Conservation (phyloP, 2,888 invertebrate genomes). For the Xylota sylvarum region DNA sequence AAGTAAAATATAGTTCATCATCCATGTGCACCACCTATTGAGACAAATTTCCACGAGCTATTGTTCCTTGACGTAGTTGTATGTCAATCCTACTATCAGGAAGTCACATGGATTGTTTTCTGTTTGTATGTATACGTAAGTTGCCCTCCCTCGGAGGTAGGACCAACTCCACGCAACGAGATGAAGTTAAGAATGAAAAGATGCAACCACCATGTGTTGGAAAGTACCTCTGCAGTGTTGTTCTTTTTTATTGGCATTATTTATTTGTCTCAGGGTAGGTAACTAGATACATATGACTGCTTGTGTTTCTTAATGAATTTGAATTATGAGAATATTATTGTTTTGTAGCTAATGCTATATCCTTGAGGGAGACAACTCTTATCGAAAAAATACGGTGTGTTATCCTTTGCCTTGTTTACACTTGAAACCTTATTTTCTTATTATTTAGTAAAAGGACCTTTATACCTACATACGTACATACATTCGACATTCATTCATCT, state of each 20-base stretch:
- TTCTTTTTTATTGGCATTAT: constrained; percentile 28
- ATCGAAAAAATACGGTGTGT: neutral
- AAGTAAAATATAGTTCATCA: neutral
- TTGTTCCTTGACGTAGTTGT: neutral
- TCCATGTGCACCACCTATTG: neutral
- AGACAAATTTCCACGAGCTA: neutral
- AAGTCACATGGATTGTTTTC: constrained; percentile 12
- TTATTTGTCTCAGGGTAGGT: constrained; percentile 30
- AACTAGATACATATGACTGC: neutral
- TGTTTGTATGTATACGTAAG: neutral
- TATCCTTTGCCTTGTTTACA: constrained; percentile 3
- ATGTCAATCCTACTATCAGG: neutral
- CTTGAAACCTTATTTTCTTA: neutral
- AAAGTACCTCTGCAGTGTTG: constrained; percentile 20
- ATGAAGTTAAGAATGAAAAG: neutral
- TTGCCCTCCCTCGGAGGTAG: neutral
- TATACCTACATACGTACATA: too few species aligned
- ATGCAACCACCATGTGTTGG: constrained; percentile 21
- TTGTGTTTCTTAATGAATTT: constrained; percentile 1
- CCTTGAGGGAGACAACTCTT: neutral
- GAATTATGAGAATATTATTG: neutral
- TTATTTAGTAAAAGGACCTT: neutral
- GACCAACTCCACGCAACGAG: constrained; percentile 9
- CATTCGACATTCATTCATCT: constrained; percentile 15
- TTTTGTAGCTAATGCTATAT: neutral